Conservation (phyloP, 2,113 vertebrate species). For the Aptenodytes forsteri region DNA sequence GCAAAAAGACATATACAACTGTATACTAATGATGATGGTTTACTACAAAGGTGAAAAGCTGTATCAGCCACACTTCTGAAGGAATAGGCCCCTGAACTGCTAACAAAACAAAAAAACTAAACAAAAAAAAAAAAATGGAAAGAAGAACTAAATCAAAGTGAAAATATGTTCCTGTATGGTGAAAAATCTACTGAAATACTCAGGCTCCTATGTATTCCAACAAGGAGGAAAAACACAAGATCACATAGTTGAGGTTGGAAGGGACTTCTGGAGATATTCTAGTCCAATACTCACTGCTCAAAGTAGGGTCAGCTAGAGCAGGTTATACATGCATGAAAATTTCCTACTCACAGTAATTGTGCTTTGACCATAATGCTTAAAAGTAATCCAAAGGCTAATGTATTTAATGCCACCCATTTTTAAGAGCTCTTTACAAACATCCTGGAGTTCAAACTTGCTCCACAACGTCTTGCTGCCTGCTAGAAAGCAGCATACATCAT, state of each 20-base stretch:
- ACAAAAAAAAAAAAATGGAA: background rate
- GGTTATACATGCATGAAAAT: background rate
- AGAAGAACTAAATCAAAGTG: background rate
- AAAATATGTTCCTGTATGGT: background rate
- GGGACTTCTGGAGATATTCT: background rate
- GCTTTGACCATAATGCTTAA: background rate
- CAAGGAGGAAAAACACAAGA: background rate
- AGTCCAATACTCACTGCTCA: background rate
- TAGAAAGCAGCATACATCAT: background rate
- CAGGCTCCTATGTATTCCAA: background rate
- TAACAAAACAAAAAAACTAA: background rate
- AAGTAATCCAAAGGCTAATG: too few species aligned
- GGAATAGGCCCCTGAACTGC: background rate
- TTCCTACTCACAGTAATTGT: background rate
- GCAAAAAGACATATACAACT: background rate
- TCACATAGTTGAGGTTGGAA: background rate
- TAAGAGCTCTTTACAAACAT: background rate
- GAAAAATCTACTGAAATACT: background rate
- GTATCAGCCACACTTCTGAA: background rate
- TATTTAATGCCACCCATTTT: background rate
- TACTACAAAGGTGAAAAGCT: background rate
- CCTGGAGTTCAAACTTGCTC: background rate
- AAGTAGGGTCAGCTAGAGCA: background rate
- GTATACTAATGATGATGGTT: background rate
- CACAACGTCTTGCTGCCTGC: background rate